phyloP scores from a whole-genome alignment of 1,140 invertebrate genomes.

The Papilio xuthus region DNA sequence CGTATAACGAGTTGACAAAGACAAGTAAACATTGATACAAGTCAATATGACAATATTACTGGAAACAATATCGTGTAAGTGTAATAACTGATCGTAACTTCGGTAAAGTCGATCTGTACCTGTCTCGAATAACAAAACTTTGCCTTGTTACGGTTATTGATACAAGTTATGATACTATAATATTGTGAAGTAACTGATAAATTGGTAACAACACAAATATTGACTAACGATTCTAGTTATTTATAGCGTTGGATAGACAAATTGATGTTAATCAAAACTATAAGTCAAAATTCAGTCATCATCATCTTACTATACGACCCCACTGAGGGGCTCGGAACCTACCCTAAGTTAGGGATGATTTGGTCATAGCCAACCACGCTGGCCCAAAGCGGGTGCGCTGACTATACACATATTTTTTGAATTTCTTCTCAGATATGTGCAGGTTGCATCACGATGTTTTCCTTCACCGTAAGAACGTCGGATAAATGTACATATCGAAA shows the following conservation, averaged over 20 bases:
- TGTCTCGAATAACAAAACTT: slow-evolving; percentile 38
- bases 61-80: slow-evolving; percentile 35
- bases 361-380: no score
- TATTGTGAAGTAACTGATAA: not conserved
- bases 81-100: slow-evolving; percentile 32
- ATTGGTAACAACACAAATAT: not conserved
- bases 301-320: no score
- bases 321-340: no score
- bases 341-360: no score
- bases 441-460: no score
- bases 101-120: slow-evolving; percentile 32
- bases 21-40: slow-evolving; percentile 19
- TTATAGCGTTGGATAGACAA: not conserved
- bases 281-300: not conserved
- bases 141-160: slow-evolving; percentile 28
- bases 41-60: slow-evolving; percentile 28
- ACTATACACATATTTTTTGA: no score
- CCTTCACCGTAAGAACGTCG: no score
- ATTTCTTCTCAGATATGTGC: no score
- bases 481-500: no score
- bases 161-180: slow-evolving; percentile 23
- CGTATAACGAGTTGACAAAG: not conserved
- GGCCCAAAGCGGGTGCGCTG: no score
- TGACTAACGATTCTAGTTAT: not conserved
- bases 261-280: not conserved